Evolutionary conservation across 23 tunicate species (phyloP), one percentile per base, ranked within the genome.

Genomic region (Trididemnum miniatum): DNA sequence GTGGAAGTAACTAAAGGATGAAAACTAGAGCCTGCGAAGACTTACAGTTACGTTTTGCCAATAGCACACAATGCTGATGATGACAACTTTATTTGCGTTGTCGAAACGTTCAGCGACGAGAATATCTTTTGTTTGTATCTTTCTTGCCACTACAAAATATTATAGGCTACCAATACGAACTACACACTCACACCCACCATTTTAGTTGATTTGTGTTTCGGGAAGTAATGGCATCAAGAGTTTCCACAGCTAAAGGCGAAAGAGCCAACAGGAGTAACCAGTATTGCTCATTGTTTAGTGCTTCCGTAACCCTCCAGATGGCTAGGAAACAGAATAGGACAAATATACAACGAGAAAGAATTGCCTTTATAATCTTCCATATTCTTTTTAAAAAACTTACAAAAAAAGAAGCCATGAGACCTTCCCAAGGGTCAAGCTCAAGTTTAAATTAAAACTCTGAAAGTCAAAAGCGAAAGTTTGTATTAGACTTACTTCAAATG

Each of bases 161-260:
- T n/a, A n/a, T n/a, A n/a, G n/a, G n/a, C n/a, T n/a, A n/a, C n/a
- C n/a, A n/a, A n/a, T n/a, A n/a, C n/a, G n/a, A n/a, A n/a, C n/a
- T n/a, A n/a, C n/a, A n/a, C n/a, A n/a, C n/a, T n/a, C n/a, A 62
- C 2, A 86, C 84, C 77, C 36, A 91, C 97, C 97, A 91, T 86
- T 91, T 91, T 20, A 71, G 32, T 49, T 79, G 92, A 35, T 84
- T 89, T 2, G 87, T 86, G 71, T 63, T 69, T 7, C 78, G 33
- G 5, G 22, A 20, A 23, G 81, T 63, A 22, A 82, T 69, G 0
- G 88, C 71, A 65, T 86, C 85, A 2, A 91, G 35, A 1, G 97
- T 82, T 78, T 91, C 97, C 20, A 86, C 9, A 35, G 80, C 91
- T 0, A 91, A 38, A 0, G 89, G 89, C 39, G 40, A 34, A 20